Evolutionary conservation across 2,888 invertebrate genomes (phyloP).

Genomic region (Xestia sexstrigata): DNA sequence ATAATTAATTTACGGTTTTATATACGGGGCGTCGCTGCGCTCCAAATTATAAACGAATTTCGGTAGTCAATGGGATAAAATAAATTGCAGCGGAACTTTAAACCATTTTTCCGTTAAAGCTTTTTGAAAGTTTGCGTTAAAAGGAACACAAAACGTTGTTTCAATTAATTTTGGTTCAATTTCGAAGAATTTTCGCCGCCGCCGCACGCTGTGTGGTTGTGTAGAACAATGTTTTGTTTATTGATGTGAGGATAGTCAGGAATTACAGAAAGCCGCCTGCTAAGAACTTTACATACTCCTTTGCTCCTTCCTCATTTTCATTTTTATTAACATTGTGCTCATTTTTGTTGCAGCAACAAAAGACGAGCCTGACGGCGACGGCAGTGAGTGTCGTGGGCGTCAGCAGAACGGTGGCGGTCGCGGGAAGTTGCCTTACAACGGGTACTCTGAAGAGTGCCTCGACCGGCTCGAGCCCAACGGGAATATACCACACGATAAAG

Average conservation of each 20-base stretch:
- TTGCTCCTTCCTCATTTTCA: background rate
- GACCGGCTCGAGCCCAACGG: conserved; percentile 98
- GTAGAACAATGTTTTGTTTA: background rate
- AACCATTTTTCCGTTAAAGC: conserved; percentile 38
- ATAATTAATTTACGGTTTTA: conserved; percentile 69
- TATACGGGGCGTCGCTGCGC: conserved; percentile 35
- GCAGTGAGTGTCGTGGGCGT: conserved; percentile 87
- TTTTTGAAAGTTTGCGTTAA: conserved; percentile 30
- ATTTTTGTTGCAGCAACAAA: conserved; percentile 95
- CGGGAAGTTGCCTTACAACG: conserved; percentile 97
- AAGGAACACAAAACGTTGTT: conserved; percentile 23
- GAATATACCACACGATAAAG: conserved; percentile 97
- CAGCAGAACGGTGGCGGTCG: conserved; percentile 92
- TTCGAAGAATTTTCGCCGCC: conserved; percentile 6
- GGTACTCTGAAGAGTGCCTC: conserved; percentile 98
- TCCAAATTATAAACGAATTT: conserved; percentile 50
- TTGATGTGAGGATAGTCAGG: background rate
- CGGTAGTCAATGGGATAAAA: conserved; percentile 45
- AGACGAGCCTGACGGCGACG: conserved; percentile 95
- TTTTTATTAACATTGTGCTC: conserved; percentile 10
- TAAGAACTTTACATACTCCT: background rate
- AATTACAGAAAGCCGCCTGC: too few species aligned
- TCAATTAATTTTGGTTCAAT: conserved; percentile 29
- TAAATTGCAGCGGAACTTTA: conserved; percentile 38
- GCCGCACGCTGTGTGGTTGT: background rate